Evolutionary conservation across 2,888 invertebrate genomes (phyloP), one percentile per base, ranked within the genome.

Genomic region (Coelinius sp.): DNA sequence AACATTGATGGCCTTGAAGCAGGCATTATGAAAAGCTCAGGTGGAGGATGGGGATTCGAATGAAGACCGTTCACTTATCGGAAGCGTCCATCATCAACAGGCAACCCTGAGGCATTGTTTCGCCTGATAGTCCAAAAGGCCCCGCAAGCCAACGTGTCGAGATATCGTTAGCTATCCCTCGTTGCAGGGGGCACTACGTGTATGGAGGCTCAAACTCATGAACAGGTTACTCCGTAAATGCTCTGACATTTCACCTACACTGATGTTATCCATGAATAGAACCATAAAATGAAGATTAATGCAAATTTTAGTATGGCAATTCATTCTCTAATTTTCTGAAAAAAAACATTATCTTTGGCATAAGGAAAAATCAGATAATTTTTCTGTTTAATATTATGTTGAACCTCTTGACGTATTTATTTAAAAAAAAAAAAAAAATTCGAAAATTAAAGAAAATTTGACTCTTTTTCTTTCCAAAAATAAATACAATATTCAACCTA

Each of bases 71-170:
- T 76, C 75, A 73, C 78, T 79, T 85, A 86, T 86, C 86, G 83
- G 83, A 84, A 83, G 82, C 85, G 85, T 85, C 86, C 82, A 86
- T 86, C 86, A 86, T 76, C 82, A 74, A 79, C 84, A 84, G 79
- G 76, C 78, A 80, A 80, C 85, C 85, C 82, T 75, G 79, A 80
- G 85, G 84, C 82, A 83, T 82, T 85, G 84, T 85, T 85, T 77
- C 82, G 80, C 81, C 78, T 77, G 77, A 63, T 63, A 80, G 81
- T 80, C 81, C 82, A 76, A 80, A 81, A 79, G 80, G 80, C 79
- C 49, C 59, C 49, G 31, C 8, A 46, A 35, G 56, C 72, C 76
- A 79, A 75, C 76, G 79, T 76, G 78, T 76, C 76, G 75, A 82
- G 79, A 80, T 83, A 71, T 67, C 31, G 56, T 66, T 59, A 35